These are phyloP conservation scores for Bombus soroeensis DNA, from an alignment of 1,140 invertebrate genomes.

Conservation along the genomic window DNA sequence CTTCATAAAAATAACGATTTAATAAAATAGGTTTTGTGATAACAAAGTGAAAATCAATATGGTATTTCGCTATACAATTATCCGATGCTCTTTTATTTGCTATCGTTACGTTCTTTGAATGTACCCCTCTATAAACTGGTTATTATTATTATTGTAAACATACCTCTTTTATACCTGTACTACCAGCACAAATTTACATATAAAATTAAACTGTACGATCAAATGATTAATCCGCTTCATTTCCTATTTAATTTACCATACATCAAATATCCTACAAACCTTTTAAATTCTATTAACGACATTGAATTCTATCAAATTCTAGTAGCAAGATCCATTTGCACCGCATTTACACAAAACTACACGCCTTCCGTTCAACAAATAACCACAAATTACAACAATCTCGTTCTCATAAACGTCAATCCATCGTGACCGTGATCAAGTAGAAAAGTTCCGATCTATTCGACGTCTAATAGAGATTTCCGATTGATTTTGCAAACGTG, in stretches of 20 bases:
- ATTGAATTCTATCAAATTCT: not conserved
- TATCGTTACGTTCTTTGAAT: too few relatives aligned
- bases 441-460: slow-evolving; percentile 17
- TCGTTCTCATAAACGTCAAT: not conserved
- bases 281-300: not conserved
- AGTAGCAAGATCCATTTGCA: not conserved
- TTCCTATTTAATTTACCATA: not conserved
- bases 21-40: too few relatives aligned
- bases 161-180: too few relatives aligned
- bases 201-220: not conserved
- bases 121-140: too few relatives aligned
- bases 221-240: not conserved
- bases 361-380: too few relatives aligned
- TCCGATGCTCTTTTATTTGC: too few relatives aligned
- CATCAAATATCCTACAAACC: not conserved
- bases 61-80: too few relatives aligned
- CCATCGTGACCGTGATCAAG: not conserved
- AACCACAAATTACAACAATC: not conserved
- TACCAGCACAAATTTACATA: not conserved
- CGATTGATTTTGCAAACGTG: slow-evolving; percentile 65
- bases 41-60: too few relatives aligned
- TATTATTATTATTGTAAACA: too few relatives aligned
- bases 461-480: slow-evolving; percentile 68
- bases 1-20: too few relatives aligned
- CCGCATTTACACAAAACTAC: not conserved